Evolutionary conservation across 2,797 vertebrate species (phyloP).

Genomic region (Typhlichthys subterraneus): DNA sequence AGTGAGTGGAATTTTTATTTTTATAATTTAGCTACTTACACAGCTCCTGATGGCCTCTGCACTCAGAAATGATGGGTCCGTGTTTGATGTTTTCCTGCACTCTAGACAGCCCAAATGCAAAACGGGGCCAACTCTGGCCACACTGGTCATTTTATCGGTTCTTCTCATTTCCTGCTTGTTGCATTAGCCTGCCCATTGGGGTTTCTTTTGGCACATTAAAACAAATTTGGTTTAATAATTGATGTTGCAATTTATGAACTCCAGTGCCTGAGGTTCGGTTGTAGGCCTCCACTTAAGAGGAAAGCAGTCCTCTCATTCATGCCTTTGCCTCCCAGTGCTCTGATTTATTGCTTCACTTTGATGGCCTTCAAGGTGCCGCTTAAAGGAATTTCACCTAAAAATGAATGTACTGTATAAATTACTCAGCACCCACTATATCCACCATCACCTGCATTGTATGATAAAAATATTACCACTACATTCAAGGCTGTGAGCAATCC

Average conservation of each 20-base stretch:
- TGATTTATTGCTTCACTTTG: conserved; percentile 66
- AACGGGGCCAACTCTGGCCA: conserved; percentile 47
- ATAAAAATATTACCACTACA: no score
- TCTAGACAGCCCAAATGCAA: conserved; percentile 39
- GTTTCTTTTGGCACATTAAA: conserved; percentile 79
- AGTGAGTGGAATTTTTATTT: conserved; percentile 50
- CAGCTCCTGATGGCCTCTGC: conserved; percentile 45
- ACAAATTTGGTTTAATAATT: conserved; percentile 80
- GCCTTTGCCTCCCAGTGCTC: conserved; percentile 42
- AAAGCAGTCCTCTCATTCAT: conserved; percentile 62
- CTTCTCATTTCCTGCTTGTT: conserved; percentile 71
- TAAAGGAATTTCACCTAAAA: background rate
- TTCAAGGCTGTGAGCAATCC: no score
- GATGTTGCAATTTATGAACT: conserved; percentile 77
- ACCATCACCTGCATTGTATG: no score
- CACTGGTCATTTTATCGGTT: conserved; percentile 67
- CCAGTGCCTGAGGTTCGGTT: conserved; percentile 68
- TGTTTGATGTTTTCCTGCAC: conserved; percentile 65
- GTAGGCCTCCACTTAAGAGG: conserved; percentile 74
- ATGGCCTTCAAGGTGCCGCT: conserved; percentile 56
- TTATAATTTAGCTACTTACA: conserved; percentile 63
- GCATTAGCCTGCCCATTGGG: conserved; percentile 72
- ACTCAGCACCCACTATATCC: no score
- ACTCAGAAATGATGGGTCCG: conserved; percentile 48
- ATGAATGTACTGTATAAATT: background rate